Evolutionary conservation across 2,797 vertebrate species (phyloP), one percentile per base, ranked within the genome.

Genomic region (Leptodactylus fallax): DNA sequence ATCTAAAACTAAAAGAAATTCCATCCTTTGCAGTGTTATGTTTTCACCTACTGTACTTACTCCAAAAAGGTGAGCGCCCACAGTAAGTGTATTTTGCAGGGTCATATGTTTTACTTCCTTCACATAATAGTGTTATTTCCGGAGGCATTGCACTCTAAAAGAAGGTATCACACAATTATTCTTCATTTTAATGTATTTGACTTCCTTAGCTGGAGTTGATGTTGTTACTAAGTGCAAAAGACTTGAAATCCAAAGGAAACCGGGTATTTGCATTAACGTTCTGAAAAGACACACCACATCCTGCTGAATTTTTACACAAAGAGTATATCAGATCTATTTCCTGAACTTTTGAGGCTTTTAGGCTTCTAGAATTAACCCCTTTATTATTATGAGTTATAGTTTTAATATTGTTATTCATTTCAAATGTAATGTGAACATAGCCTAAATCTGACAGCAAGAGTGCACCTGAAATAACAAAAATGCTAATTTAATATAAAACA

Each of bases 181-280:
- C 9, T 51, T 77, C 45, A 51, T 77, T 47, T 56, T 79, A 71
- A 81, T 76, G 19, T 61, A 61, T 82, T 67, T 51, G 19, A 81
- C 58, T 53, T 76, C 86, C 67, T 77, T 71, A 55, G 71, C 53
- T 49, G 60, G 79, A 87, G 53, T 53, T 63, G 12, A 51, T 69
- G n/a, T 58, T 79, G 51, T 83, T 84, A 53, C 72, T 88, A 85
- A 85, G 77, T 88, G 25, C 76, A 79, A 36, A 53, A 81, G 79
- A 23, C 25, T 76, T 85, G 36, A 72, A 55, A 86, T 87, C 79
- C 74, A 86, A 81, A 89, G 85, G 88, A 89, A 89, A 49, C 63
- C 23, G 88, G 21, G 69, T 89, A 89, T 89, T 89, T 89, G 88
- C 88, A 89, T 89, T 83, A 86, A 89, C 85, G 86, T 83, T 86